Conservation (phyloP, 2,113 vertebrate genomes). For the Ammodytes marinus region DNA sequence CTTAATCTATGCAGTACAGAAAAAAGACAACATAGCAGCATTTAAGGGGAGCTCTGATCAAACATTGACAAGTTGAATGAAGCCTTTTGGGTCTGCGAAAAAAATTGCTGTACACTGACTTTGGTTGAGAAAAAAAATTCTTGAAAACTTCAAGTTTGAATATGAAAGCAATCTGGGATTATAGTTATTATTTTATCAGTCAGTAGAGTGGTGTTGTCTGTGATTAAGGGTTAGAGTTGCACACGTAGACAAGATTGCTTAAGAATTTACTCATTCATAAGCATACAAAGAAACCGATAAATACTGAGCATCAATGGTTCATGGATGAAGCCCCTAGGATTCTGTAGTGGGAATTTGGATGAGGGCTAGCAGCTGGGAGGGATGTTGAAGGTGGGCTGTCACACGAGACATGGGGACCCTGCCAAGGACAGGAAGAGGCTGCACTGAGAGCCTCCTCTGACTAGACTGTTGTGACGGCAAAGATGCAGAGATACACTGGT, state of each 20-base stretch:
- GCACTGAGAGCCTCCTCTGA: conserved; percentile 28
- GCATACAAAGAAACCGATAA: no score
- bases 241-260: no score
- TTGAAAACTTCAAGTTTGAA: no score
- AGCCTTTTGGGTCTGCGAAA: no score
- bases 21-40: not conserved
- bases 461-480: conserved; percentile 38
- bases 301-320: not conserved
- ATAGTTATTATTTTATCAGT: no score
- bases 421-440: conserved; percentile 30
- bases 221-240: no score
- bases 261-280: no score
- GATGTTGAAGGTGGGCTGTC: conserved; percentile 27
- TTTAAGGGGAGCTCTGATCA: not conserved
- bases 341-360: not conserved
- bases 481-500: conserved; percentile 13
- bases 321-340: not conserved
- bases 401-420: conserved; percentile 30
- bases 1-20: not conserved
- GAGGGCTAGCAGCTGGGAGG: conserved; percentile 38
- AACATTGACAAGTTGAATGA: no score
- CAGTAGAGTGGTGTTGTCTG: no score
- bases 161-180: no score
- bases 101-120: no score
- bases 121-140: no score